A percentile compares a stretch with the other conserved stretches of the same genome.
Evolutionary conservation across 2,113 vertebrate genomes (phyloP).

Genomic region (Heterotilapia buettikoferi): DNA sequence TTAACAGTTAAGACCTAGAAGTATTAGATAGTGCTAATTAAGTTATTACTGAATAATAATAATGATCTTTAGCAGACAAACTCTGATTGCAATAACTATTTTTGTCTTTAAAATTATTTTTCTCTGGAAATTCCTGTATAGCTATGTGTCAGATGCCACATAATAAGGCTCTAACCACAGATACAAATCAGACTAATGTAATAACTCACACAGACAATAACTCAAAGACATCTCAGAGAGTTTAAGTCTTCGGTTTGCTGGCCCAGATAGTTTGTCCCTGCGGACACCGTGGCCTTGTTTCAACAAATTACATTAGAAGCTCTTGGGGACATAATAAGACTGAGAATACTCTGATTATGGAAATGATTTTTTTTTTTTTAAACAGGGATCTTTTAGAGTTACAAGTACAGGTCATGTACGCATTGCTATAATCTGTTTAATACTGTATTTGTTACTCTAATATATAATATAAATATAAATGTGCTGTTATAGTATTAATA

Average conservation of each 20-base stretch:
- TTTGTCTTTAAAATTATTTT: neutral
- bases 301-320: constrained; percentile 47
- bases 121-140: neutral
- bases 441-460: neutral
- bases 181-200: neutral
- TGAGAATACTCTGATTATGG: neutral
- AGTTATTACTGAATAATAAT: neutral
- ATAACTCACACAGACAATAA: neutral
- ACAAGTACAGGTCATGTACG: neutral
- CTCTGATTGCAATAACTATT: neutral
- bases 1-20: neutral
- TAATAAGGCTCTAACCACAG: neutral
- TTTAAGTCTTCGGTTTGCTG: constrained; percentile 22
- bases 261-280: constrained; percentile 56
- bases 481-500: neutral
- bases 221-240: neutral
- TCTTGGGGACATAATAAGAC: constrained; percentile 8
- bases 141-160: neutral
- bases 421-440: neutral
- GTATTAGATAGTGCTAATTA: neutral
- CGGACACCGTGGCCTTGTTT: constrained; percentile 65
- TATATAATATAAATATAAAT: neutral
- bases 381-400: neutral
- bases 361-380: neutral
- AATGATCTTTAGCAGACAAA: neutral